phyloP scores from a whole-genome alignment of 30 jellyfish, hydroid and myxozoan species.

The Turritopsis rubra region DNA sequence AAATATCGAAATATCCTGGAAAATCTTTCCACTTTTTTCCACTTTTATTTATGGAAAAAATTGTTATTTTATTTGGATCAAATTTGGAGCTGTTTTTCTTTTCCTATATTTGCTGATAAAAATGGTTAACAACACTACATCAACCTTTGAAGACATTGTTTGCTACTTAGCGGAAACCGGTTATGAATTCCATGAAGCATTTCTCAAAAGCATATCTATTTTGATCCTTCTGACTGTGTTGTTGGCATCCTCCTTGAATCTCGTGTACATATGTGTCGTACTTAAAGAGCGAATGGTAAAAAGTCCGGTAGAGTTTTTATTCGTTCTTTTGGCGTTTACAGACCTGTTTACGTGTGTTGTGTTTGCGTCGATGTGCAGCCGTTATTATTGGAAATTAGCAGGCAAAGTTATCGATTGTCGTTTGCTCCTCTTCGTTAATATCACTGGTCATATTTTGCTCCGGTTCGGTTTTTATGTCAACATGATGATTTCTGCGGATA shows the following conservation, averaged over 20 bases:
- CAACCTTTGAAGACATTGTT: no score
- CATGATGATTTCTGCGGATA: background rate
- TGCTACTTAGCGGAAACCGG: background rate
- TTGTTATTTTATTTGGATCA: no score
- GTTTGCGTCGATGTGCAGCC: background rate
- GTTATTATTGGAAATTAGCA: background rate
- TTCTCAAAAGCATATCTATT: background rate
- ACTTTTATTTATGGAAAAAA: no score
- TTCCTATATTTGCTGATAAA: no score
- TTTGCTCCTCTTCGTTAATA: background rate
- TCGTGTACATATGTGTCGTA: background rate
- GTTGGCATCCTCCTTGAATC: background rate
- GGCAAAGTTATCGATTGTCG: background rate
- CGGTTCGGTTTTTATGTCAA: background rate
- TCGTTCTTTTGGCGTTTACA: background rate
- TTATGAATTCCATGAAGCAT: background rate
- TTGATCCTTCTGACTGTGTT: background rate
- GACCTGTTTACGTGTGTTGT: background rate
- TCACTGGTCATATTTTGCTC: background rate
- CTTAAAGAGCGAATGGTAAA: background rate
- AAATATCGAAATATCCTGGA: no score
- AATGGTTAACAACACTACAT: background rate
- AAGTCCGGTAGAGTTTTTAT: background rate
- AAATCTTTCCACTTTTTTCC: no score
- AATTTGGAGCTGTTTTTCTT: no score